Conservation (phyloP, 64 coral and sea anemone genomes). For the Porites australiensis region DNA sequence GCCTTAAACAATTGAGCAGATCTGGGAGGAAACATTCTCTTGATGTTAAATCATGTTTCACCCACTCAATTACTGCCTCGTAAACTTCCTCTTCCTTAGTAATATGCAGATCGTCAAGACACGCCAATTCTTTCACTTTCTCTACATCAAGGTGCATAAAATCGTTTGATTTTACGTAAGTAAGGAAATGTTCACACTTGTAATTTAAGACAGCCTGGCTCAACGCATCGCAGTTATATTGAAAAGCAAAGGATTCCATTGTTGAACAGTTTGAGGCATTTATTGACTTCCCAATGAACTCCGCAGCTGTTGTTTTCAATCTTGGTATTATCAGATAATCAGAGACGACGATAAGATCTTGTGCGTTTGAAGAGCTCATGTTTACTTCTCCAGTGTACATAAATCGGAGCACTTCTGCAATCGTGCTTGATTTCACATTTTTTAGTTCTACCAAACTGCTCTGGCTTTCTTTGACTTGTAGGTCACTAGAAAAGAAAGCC, state of each 20-base stretch:
- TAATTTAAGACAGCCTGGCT: neutral
- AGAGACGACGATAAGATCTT: conserved; percentile 37
- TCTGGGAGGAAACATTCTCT: conserved; percentile 32
- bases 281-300: neutral
- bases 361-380: conserved; percentile 22
- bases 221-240: conserved; percentile 31
- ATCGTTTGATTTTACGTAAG: conserved; percentile 10
- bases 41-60: conserved; percentile 54
- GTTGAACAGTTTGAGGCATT: neutral
- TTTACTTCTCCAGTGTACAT: conserved; percentile 60
- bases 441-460: conserved; percentile 30
- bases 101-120: conserved; percentile 45
- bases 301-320: conserved; percentile 65
- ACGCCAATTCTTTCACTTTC: conserved; percentile 25
- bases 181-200: conserved; percentile 19
- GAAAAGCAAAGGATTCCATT: conserved; percentile 31
- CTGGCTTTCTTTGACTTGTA: conserved; percentile 35
- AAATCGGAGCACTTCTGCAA: conserved; percentile 32
- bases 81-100: conserved; percentile 61
- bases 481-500: conserved; percentile 66
- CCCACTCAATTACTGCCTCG: conserved; percentile 43
- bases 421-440: neutral
- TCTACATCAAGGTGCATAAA: conserved; percentile 20
- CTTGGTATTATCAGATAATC: conserved; percentile 78
- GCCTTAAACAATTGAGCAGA: conserved; percentile 28